Evolutionary conservation across 1,140 invertebrate genomes (phyloP).

Genomic region (Periplaneta americana): DNA sequence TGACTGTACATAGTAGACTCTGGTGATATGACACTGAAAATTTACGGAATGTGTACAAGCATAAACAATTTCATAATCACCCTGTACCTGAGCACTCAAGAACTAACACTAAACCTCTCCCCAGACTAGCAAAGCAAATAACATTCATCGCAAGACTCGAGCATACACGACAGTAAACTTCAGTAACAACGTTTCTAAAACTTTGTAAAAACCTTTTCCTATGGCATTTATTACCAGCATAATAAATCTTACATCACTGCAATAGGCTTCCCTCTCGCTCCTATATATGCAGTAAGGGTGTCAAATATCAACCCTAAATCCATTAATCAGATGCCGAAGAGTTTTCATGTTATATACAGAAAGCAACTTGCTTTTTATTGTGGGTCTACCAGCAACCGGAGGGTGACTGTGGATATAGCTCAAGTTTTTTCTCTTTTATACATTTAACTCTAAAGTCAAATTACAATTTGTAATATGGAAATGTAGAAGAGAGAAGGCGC

Average conservation of each 20-base stretch:
- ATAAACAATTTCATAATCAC: too few species aligned
- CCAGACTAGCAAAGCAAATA: background rate
- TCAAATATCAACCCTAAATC: conserved; percentile 5
- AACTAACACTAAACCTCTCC: too few species aligned
- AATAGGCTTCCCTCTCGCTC: background rate
- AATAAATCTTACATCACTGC: conserved; percentile 3
- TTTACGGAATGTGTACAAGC: too few species aligned
- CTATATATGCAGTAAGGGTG: background rate
- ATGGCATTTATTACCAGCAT: conserved; percentile 1
- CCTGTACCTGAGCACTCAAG: too few species aligned
- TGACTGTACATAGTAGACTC: too few species aligned
- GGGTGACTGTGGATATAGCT: background rate
- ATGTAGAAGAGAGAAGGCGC: background rate
- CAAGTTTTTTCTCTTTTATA: background rate
- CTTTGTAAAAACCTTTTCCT: conserved; percentile 1
- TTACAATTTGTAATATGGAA: background rate
- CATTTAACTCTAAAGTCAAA: background rate
- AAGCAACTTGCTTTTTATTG: background rate
- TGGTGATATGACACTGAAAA: too few species aligned
- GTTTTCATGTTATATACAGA: background rate
- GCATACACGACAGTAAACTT: background rate
- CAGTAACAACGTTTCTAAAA: background rate
- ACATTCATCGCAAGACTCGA: background rate
- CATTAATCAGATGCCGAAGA: conserved; percentile 3
- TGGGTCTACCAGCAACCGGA: background rate